Evolutionary conservation across 1,140 invertebrate species (phyloP).

Genomic region (Heliconius congener): DNA sequence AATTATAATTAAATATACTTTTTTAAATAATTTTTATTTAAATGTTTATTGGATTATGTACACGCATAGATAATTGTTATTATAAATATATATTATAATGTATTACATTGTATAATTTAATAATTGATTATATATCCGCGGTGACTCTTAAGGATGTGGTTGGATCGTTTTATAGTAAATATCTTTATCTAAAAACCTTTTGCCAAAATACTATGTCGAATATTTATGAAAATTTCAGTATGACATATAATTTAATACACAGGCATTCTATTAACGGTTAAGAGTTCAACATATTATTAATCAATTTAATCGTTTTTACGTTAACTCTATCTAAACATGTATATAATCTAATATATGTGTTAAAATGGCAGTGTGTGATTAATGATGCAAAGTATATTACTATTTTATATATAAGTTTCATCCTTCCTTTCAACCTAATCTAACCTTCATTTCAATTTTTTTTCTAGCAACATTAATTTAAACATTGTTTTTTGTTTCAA

Average conservation of each 20-base stretch:
- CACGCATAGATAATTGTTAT: not conserved
- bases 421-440: too few relatives aligned
- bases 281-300: too few relatives aligned
- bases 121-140: not conserved
- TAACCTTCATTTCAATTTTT: not conserved
- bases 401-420: not conserved
- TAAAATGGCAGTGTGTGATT: conserved; percentile 14
- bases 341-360: conserved; percentile 7
- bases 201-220: too few relatives aligned
- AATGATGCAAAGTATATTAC: conserved; percentile 5
- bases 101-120: not conserved
- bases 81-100: not conserved
- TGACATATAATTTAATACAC: too few relatives aligned
- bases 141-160: too few relatives aligned
- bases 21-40: not conserved
- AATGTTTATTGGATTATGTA: not conserved
- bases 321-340: not conserved
- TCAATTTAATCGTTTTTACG: too few relatives aligned
- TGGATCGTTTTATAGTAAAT: too few relatives aligned
- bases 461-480: not conserved
- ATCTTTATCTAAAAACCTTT: too few relatives aligned
- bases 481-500: not conserved
- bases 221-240: too few relatives aligned
- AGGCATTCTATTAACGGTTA: too few relatives aligned
- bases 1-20: not conserved